These are phyloP conservation scores for Zaprionus kolodkinae DNA, from an alignment of 1,140 invertebrate genomes.

Conservation along the genomic window DNA sequence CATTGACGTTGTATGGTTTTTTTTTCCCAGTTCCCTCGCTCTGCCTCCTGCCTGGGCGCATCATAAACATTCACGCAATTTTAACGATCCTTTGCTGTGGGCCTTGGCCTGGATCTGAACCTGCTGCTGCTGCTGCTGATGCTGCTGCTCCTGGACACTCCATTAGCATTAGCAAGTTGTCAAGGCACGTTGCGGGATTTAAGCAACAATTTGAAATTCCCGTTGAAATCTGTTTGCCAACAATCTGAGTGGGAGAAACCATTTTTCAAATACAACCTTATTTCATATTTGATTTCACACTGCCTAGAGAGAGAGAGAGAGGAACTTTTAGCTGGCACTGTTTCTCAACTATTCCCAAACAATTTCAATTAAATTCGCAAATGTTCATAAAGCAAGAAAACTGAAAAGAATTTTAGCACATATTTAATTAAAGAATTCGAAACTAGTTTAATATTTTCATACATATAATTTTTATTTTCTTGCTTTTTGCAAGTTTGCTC, in stretches of 20 bases:
- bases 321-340: neutral
- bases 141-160: conserved; percentile 46
- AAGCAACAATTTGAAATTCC: conserved; percentile 24
- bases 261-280: neutral
- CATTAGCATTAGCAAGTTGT: conserved; percentile 67
- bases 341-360: neutral
- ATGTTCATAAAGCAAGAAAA: neutral
- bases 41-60: conserved; percentile 32
- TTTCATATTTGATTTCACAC: neutral
- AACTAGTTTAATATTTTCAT: conserved; percentile 1
- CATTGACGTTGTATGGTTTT: conserved; percentile 72
- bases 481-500: neutral
- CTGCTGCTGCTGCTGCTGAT: conserved; percentile 13
- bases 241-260: conserved; percentile 1
- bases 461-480: no score
- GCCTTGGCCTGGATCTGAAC: conserved; percentile 23
- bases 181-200: conserved; percentile 23
- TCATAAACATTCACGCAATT: conserved; percentile 70
- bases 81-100: conserved; percentile 29
- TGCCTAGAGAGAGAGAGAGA: neutral
- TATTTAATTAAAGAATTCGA: neutral
- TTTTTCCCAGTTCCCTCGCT: conserved; percentile 32
- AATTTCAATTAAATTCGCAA: neutral
- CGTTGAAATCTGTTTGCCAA: conserved; percentile 17
- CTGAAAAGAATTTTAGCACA: neutral